Conservation (phyloP, 2,888 invertebrate genomes). For the Drosophila basisetae region DNA sequence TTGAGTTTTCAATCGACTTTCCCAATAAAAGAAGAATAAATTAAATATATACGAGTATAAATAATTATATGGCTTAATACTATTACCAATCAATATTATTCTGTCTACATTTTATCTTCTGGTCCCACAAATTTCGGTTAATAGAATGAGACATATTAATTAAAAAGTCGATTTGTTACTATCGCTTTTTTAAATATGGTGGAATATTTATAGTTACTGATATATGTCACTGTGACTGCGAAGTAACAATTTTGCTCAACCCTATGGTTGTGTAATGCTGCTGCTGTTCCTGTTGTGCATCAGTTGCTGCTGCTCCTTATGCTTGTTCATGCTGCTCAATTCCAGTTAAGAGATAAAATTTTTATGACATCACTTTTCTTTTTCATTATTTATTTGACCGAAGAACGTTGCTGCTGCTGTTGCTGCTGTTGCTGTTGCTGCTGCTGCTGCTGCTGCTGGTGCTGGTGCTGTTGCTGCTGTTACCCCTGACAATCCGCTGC, state of each 20-base stretch:
- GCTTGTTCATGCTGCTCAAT: constrained; percentile 75
- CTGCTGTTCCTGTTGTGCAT: constrained; percentile 27
- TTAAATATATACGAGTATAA: not conserved
- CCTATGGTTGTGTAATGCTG: constrained; percentile 9
- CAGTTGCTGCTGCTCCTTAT: constrained; percentile 32
- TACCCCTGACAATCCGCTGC: constrained; percentile 59
- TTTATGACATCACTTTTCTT: constrained; percentile 80
- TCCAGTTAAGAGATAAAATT: constrained; percentile 82
- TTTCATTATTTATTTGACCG: constrained; percentile 76
- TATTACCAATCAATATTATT: not conserved
- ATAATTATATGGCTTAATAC: not conserved
- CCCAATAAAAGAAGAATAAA: not conserved
- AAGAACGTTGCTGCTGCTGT: constrained; percentile 34
- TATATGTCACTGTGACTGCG: not conserved
- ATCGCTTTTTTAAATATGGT: not conserved
- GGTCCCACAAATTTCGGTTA: not conserved
- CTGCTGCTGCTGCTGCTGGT: not conserved
- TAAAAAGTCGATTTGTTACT: not conserved
- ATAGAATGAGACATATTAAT: not conserved
- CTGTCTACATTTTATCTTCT: not conserved
- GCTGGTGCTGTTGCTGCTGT: constrained; percentile 36
- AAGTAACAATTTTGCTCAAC: constrained; percentile 2
- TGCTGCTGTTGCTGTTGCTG: constrained; percentile 7
- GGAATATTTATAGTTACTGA: not conserved
- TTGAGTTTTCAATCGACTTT: accelerated